Evolutionary conservation across 1,140 invertebrate genomes (phyloP), one percentile per base, ranked within the genome.

Genomic region (Saccostrea echinata): DNA sequence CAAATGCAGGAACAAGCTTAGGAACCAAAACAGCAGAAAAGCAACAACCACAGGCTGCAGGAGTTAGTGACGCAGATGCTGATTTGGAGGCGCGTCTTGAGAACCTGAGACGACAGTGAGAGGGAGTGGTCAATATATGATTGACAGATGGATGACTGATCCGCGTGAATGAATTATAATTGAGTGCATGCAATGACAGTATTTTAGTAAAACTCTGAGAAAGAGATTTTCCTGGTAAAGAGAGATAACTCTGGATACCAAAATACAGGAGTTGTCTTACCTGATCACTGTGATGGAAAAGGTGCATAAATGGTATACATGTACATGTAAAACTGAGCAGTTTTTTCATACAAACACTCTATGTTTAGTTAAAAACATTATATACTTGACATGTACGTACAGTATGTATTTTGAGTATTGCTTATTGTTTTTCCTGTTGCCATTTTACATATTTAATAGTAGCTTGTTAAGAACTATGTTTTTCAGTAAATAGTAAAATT

Each of bases 71-170:
- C 96, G 98, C 98, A 8, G 98, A 99, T 96, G 98, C 98, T 35
- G 98, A 99, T 95, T 95, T 99, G 84, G 98, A 99, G 95, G 98
- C 98, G 9, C 96, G 98, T 90, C 96, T 99, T 88, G 98, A 99
- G 95, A 99, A 99, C 95, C 95, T 99, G 88, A 96, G 98, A 91
- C 96, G 98, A 90, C 98, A 99, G 96, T 99, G 96, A 96, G 43
- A 13, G 24, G 68, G 27, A 8, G 27, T 33, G 68, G 24, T 33
- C 16, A 76, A 13, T 33, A 12, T 76, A 24, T 76, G 68, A 76
- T 76, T 76, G 68, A 33, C 64, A 71, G 24, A 71, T 12, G 64
- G 9, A 33, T 76, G 68, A 30, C 0, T 76, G 68, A 27, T 13
- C 68, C 33, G 68, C 12, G 68, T 76, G 68, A 76, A 30, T 76